Evolutionary conservation across 2,888 invertebrate genomes (phyloP), one percentile per base, ranked within the genome.

Genomic region (Archips crataeganus): DNA sequence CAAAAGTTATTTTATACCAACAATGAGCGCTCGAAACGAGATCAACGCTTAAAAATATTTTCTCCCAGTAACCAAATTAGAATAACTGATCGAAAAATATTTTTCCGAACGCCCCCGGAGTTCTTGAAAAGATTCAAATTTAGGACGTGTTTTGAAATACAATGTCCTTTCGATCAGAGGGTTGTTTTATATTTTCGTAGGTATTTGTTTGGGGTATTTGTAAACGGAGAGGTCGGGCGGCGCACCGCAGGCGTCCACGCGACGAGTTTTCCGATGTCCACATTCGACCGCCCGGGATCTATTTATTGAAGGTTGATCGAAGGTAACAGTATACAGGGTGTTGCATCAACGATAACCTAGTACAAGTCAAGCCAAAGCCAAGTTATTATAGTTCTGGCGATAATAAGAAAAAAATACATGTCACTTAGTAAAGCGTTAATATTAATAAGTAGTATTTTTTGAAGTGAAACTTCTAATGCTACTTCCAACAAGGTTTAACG

Each of bases 71-170:
- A 72, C 57, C 57, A 68, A 68, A 73, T 73, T 69, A 69, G 51
- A 74, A 70, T 61, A 65, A 61, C 69, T 69, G 73, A 73, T 68
- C 68, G 68, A 70, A 74, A 61, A 74, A 70, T 74, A 74, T 74
- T 70, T 15, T 23, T 32, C 54, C 13, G 65, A 74, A 69, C 60
- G 70, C 45, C 69, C 57, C 54, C 57, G 59, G 70, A 70, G 64
- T 74, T 64, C 65, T 65, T 69, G 64, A 74, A 74, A 74, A 74
- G 74, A 74, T 70, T 74, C 70, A 70, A 65, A 74, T 74, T 74
- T 65, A 69, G 65, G 65, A 74, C 74, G 74, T 74, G 74, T 74
- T 74, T 74, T 65, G 74, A 74, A 70, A 70, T 74, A 74, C 69
- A 74, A 74, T 74, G 65, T 61, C 74, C 65, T 65, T 65, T 69